Evolutionary conservation across 2,113 vertebrate species (phyloP).

Genomic region (Narcine bancroftii): DNA sequence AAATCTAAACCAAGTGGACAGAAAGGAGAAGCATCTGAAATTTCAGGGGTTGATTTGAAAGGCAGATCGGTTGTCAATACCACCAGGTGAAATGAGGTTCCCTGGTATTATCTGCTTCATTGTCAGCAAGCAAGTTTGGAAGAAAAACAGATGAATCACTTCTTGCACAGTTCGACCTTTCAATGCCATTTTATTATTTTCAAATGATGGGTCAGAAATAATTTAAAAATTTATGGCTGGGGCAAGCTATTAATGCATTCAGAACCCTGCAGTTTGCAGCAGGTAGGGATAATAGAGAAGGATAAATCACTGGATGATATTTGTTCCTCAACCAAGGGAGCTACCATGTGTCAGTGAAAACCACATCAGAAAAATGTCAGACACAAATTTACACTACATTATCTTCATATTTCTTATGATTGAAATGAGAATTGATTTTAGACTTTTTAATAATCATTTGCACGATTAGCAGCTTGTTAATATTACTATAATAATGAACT

Average conservation of each 20-base stretch:
- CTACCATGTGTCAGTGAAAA: not conserved
- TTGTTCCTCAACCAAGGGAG: not conserved
- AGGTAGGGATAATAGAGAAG: not conserved
- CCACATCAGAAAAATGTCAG: not conserved
- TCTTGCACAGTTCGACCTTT: not conserved
- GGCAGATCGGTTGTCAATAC: not conserved
- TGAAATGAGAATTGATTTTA: not conserved
- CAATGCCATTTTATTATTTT: not conserved
- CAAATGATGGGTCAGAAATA: not conserved
- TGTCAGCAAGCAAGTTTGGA: not conserved
- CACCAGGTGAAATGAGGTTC: not conserved
- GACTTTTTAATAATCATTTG: not conserved
- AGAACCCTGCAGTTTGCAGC: not conserved
- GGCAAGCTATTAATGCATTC: not conserved
- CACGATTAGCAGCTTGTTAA: not conserved
- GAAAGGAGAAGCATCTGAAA: not conserved
- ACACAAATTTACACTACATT: too few species aligned
- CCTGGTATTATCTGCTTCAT: not conserved
- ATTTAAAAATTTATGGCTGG: not conserved
- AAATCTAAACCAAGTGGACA: not conserved
- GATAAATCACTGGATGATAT: not conserved
- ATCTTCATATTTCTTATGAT: not conserved
- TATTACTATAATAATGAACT: not conserved
- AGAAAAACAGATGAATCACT: not conserved
- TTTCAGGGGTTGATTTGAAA: not conserved